phyloP scores from a whole-genome alignment of 1,140 invertebrate genomes.

The Paraescarpia echinospica region DNA sequence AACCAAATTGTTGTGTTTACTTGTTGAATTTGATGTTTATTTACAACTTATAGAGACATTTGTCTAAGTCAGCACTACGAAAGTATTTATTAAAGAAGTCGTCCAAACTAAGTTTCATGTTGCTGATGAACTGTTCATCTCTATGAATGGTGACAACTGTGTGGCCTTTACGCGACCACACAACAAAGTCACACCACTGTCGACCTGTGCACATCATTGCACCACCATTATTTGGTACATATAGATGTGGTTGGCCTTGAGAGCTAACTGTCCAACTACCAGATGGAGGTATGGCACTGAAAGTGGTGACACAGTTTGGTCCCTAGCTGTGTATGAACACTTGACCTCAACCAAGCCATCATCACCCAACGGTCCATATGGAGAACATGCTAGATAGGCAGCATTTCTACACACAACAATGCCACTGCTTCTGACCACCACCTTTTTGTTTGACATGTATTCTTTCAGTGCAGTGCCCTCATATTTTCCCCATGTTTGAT shows the following conservation, averaged over 20 bases:
- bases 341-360: constrained; percentile 33
- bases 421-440: constrained; percentile 29
- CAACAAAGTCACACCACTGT: constrained; percentile 32
- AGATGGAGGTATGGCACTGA: constrained; percentile 23
- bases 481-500: constrained; percentile 31
- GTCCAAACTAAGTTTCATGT: constrained; percentile 13
- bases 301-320: constrained; percentile 7
- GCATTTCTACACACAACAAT: constrained; percentile 23
- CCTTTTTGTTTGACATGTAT: constrained; percentile 21
- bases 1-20: not conserved
- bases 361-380: too few relatives aligned
- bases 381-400: constrained; percentile 34
- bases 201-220: too few relatives aligned
- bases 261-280: constrained; percentile 20
- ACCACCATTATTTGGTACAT: constrained; percentile 31
- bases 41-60: not conserved
- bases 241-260: constrained; percentile 28
- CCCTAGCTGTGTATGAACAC: constrained; percentile 18
- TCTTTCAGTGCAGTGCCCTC: constrained; percentile 28
- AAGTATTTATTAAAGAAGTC: constrained; percentile 10
- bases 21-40: not conserved
- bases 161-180: constrained; percentile 28
- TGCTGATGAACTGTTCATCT: constrained; percentile 22
- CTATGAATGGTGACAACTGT: constrained; percentile 18
- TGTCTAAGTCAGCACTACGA: not conserved